Conservation (phyloP, 2,888 invertebrate genomes). For the Dryococelus australis region DNA sequence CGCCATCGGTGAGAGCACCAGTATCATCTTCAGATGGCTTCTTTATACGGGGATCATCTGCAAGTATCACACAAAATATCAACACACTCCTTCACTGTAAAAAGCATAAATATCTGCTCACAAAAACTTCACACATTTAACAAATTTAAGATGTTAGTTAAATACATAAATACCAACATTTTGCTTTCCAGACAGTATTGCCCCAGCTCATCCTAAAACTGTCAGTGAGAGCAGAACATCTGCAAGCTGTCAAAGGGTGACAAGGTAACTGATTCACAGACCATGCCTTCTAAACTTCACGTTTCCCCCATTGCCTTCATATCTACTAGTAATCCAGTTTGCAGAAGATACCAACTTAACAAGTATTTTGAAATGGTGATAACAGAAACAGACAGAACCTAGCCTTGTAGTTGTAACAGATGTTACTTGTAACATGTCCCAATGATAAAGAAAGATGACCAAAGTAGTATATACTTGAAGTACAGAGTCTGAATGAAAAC, state of each 20-base stretch:
- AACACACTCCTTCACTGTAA: neutral
- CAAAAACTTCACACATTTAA: no score
- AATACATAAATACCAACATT: neutral
- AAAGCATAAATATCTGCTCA: neutral
- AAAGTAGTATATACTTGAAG: neutral
- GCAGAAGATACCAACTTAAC: neutral
- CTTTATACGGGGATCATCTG: conserved; percentile 57
- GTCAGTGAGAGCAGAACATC: neutral
- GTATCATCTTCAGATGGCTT: conserved; percentile 50
- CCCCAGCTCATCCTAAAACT: neutral
- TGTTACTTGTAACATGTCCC: neutral
- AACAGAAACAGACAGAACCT: neutral
- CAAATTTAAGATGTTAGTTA: no score
- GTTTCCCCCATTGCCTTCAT: neutral
- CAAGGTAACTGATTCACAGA: neutral
- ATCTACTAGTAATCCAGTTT: conserved; percentile 3
- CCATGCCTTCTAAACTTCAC: neutral
- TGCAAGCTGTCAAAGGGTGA: neutral
- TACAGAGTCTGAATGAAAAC: neutral
- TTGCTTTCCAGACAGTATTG: neutral
- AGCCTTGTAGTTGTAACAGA: neutral
- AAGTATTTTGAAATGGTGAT: neutral
- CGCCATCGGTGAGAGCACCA: conserved; percentile 39
- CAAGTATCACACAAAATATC: conserved; percentile 44
- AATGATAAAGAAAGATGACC: neutral